Percentiles rank a stretch among this genome's conserved stretches.
These are phyloP conservation scores for Meriones unguiculatus DNA, from an alignment of 2,113 vertebrate genomes.

Conservation along the genomic window DNA sequence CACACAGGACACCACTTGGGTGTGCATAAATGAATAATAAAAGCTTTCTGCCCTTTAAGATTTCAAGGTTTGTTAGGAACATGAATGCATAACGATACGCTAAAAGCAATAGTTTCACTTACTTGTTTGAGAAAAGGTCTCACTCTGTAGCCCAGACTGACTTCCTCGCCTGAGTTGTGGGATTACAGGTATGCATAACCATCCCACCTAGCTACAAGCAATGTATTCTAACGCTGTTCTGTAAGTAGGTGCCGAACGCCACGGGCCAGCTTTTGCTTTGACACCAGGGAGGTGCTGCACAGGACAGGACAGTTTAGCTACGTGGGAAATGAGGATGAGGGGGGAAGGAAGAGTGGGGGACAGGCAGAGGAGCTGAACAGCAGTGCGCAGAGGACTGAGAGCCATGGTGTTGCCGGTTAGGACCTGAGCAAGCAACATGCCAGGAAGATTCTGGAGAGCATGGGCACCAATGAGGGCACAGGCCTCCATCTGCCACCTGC, in stretches of 20 bases:
- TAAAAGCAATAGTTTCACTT: neutral
- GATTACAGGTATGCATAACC: neutral
- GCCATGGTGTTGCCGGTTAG: accelerated
- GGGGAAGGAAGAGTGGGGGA: neutral
- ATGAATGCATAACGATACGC: neutral
- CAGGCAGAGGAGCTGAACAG: neutral
- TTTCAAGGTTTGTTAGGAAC: neutral
- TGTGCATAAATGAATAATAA: neutral
- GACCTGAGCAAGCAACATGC: neutral
- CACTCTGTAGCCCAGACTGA: neutral
- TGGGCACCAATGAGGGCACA: accelerated
- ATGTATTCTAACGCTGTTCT: neutral
- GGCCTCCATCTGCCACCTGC: neutral
- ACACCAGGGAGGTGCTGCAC: neutral
- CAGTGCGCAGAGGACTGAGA: neutral
- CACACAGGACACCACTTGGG: neutral
- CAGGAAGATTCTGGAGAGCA: accelerated
- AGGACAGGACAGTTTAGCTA: neutral
- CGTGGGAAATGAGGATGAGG: neutral
- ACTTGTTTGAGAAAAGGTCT: neutral
- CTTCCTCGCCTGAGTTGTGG: neutral
- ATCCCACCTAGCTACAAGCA: neutral
- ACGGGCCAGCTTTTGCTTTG: neutral
- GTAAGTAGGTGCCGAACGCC: neutral
- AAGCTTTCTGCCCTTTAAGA: neutral